phyloP scores from a whole-genome alignment of 2,888 invertebrate genomes.

The Scaptomyza polygonia region DNA sequence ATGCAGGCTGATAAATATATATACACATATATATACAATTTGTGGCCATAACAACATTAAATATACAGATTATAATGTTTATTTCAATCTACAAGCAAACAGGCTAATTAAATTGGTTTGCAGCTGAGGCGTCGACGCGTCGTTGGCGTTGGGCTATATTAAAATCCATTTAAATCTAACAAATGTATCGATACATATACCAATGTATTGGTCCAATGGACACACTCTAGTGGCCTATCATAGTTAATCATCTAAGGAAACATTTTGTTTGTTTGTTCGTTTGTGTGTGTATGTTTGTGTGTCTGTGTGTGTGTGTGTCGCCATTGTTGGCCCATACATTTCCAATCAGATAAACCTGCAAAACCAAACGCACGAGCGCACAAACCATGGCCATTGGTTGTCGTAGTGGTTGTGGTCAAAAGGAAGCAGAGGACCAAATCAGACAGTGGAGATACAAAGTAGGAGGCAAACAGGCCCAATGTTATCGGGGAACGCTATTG shows the following conservation, averaged over 20 bases:
- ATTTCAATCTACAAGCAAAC: slow-evolving; percentile 35
- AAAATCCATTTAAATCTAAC: slow-evolving; percentile 75
- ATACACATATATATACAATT: not conserved
- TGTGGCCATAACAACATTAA: slow-evolving; percentile 27
- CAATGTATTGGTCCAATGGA: slow-evolving; percentile 39
- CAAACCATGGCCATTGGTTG: slow-evolving; percentile 47
- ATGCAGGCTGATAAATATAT: slow-evolving; percentile 47
- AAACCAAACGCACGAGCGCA: slow-evolving; percentile 65
- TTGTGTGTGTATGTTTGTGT: slow-evolving; percentile 43
- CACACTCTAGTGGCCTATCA: slow-evolving; percentile 60
- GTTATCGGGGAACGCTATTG: slow-evolving; percentile 38
- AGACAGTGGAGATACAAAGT: not conserved
- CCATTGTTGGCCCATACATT: slow-evolving; percentile 71
- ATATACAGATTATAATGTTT: slow-evolving; percentile 49
- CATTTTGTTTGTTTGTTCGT: slow-evolving; percentile 55
- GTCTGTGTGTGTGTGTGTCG: slow-evolving; percentile 56
- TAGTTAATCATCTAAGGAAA: slow-evolving; percentile 79
- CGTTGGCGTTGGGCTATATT: slow-evolving; percentile 51
- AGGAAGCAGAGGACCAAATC: slow-evolving; percentile 7
- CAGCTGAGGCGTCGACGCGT: slow-evolving; percentile 37
- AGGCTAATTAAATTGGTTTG: slow-evolving; percentile 68
- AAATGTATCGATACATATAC: slow-evolving; percentile 61
- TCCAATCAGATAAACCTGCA: slow-evolving; percentile 74
- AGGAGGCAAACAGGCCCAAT: slow-evolving; percentile 15
- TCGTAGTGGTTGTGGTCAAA: slow-evolving; percentile 12